Conservation (phyloP, 2,797 vertebrate species). For the Pteropus rufus region DNA sequence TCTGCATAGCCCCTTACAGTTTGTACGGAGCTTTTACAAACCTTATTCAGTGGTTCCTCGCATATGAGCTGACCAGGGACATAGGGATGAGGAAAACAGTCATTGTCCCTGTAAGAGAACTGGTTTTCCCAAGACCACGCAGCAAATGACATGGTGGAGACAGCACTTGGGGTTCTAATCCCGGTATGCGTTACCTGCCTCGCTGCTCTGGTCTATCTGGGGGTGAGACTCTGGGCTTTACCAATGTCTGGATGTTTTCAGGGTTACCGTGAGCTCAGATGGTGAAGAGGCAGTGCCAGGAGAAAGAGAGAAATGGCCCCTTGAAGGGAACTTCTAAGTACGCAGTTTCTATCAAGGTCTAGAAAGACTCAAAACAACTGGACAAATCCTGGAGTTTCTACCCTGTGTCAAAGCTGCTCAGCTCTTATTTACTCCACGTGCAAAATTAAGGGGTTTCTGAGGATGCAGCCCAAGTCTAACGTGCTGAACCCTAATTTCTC, state of each 20-base stretch:
- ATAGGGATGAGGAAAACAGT: neutral
- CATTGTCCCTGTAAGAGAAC: neutral
- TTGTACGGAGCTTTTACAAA: neutral
- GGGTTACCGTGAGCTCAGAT: neutral
- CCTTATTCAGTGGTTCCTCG: neutral
- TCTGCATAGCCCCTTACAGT: too few species aligned
- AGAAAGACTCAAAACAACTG: neutral
- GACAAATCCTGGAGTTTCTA: neutral
- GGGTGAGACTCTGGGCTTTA: too few species aligned
- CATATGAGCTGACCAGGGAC: neutral
- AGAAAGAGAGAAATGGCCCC: neutral
- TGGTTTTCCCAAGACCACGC: neutral
- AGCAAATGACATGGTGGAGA: neutral
- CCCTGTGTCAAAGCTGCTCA: neutral
- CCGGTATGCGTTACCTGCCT: fast-evolving
- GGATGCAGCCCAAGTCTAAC: neutral
- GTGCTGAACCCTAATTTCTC: neutral
- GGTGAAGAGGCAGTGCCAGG: neutral
- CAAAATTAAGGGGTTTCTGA: neutral
- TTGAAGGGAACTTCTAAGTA: neutral
- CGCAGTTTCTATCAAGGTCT: neutral
- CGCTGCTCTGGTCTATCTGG: fast-evolving
- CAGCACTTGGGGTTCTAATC: neutral
- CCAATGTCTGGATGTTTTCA: neutral
- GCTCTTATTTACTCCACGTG: neutral